Conservation (phyloP, 2,113 vertebrate genomes). For the Gracilinanus agilis region DNA sequence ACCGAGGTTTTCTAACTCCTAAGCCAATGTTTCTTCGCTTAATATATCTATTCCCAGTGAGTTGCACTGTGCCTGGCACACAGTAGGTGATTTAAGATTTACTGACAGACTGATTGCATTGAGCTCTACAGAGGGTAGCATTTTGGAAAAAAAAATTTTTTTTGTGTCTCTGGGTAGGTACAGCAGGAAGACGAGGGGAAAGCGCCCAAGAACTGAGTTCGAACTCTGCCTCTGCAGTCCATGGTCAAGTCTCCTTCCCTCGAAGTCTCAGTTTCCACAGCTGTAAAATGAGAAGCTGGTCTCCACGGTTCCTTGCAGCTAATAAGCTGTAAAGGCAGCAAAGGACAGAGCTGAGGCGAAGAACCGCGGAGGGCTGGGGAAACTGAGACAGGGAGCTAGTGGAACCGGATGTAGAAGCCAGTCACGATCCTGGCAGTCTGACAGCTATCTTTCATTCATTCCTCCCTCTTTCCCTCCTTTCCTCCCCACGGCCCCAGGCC, state of each 20-base stretch:
- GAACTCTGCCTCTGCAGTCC: accelerated
- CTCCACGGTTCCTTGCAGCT: background rate
- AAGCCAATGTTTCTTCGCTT: too few species aligned
- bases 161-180: background rate
- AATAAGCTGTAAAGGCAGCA: background rate
- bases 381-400: background rate
- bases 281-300: background rate
- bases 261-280: background rate
- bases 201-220: too few species aligned
- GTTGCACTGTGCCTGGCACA: background rate
- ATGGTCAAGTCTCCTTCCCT: background rate
- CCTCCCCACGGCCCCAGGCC: conserved; percentile 65
- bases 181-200: background rate
- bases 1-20: too few species aligned
- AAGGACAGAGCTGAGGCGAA: background rate
- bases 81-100: background rate
- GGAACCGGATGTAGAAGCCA: background rate
- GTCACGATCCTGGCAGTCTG: accelerated
- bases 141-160: background rate
- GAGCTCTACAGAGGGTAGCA: background rate
- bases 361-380: background rate
- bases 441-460: accelerated
- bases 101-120: background rate
- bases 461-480: conserved; percentile 82
- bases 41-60: too few species aligned